phyloP scores from a whole-genome alignment of 2,113 vertebrate genomes.

The Gallinago undulata region DNA sequence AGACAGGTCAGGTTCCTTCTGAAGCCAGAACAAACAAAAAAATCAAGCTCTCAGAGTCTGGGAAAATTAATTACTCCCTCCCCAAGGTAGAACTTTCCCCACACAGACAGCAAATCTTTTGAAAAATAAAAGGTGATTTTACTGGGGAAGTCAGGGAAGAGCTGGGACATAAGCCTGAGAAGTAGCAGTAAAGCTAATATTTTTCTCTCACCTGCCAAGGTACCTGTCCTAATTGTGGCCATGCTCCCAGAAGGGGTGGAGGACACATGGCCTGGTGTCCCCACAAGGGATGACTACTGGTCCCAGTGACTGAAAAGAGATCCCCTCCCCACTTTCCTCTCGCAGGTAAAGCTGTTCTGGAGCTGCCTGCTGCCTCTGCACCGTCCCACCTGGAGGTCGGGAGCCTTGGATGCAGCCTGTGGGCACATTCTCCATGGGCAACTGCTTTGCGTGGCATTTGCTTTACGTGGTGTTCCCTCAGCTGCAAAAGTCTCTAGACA shows the following conservation, averaged over 20 bases:
- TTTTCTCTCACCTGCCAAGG: not conserved
- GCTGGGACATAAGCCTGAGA: not conserved
- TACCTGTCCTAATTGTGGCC: not conserved
- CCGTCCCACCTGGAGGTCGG: accelerated
- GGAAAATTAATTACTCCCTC: not conserved
- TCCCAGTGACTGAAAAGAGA: accelerated
- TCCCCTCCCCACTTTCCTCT: not conserved
- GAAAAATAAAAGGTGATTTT: not conserved
- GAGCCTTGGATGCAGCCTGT: not conserved
- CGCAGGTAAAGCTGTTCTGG: not conserved
- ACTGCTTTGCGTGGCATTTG: not conserved
- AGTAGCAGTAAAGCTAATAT: not conserved
- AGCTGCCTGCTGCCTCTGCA: not conserved
- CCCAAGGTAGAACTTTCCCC: not conserved
- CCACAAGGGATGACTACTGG: not conserved
- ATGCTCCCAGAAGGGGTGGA: not conserved
- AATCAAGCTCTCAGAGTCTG: not conserved
- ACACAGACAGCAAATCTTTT: not conserved
- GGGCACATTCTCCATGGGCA: not conserved
- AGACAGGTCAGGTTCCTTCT: not conserved
- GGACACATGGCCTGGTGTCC: not conserved
- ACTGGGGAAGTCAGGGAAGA: not conserved
- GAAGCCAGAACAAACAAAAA: conserved; percentile 24
- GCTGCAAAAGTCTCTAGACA: not conserved
- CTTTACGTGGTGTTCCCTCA: accelerated